Percentiles rank a stretch among this genome's conserved stretches.
These are phyloP conservation scores for Ovibos moschatus DNA, from an alignment of 2,113 vertebrate genomes.

Conservation along the genomic window DNA sequence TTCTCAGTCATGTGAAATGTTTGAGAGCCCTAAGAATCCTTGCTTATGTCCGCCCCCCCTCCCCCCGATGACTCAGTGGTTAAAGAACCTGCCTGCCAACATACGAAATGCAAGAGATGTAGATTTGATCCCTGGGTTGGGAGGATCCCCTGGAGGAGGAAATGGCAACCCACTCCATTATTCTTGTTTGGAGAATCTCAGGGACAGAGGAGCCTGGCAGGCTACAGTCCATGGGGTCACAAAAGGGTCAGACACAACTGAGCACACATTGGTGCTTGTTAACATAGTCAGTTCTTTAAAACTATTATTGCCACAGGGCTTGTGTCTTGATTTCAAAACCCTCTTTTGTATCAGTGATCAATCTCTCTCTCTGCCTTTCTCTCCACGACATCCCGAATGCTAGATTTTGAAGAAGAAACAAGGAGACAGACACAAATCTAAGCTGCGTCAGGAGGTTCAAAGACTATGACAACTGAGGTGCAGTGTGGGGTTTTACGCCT, in stretches of 20 bases:
- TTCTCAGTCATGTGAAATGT: not conserved
- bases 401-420: not conserved
- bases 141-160: not conserved
- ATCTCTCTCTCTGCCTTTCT: not conserved
- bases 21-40: not conserved
- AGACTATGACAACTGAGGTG: not conserved
- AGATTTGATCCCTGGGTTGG: not conserved
- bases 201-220: not conserved
- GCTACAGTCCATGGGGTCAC: not conserved
- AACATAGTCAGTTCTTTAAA: not conserved
- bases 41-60: too few species aligned
- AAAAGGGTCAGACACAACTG: not conserved
- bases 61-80: not conserved
- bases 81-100: not conserved
- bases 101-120: not conserved
- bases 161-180: not conserved
- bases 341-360: not conserved
- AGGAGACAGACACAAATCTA: not conserved
- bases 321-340: not conserved
- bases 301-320: not conserved
- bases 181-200: not conserved
- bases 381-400: not conserved
- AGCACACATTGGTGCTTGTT: not conserved
- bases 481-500: rapidly evolving
- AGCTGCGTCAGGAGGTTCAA: not conserved